These are phyloP conservation scores for Holotrichia oblita DNA, from an alignment of 1,140 invertebrate species.

Conservation along the genomic window DNA sequence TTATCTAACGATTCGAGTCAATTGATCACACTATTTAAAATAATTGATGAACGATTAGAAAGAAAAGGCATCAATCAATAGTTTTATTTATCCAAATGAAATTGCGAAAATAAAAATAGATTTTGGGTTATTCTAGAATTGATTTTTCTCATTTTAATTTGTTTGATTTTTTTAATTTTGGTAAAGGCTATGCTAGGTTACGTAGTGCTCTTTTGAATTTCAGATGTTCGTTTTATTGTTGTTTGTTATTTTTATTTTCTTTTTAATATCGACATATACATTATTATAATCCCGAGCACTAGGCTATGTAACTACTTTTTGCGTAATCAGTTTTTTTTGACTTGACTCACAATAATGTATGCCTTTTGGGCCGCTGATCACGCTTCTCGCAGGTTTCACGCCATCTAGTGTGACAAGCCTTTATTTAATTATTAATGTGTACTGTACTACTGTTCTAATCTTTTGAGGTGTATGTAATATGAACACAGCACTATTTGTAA, in stretches of 20 bases:
- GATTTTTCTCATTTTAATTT: constrained; percentile 16
- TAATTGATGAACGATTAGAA: not conserved
- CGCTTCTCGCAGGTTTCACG: constrained; percentile 59
- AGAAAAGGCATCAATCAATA: constrained; percentile 10
- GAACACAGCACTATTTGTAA: constrained; percentile 77
- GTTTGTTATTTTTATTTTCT: not conserved
- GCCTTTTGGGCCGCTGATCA: constrained; percentile 61
- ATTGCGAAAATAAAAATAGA: not conserved
- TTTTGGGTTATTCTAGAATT: constrained; percentile 29
- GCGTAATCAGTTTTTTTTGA: constrained; percentile 58
- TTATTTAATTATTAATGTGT: constrained; percentile 65
- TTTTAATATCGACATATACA: constrained; percentile 20
- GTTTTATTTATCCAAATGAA: not conserved
- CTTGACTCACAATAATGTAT: constrained; percentile 60
- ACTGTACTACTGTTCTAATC: constrained; percentile 67
- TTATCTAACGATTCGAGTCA: constrained; percentile 30
- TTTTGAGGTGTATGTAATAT: constrained; percentile 60
- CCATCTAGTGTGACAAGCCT: constrained; percentile 54
- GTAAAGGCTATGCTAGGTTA: constrained; percentile 40
- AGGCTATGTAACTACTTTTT: constrained; percentile 43
- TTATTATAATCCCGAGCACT: constrained; percentile 2
- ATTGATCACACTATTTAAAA: constrained; percentile 23
- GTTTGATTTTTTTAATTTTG: constrained; percentile 31
- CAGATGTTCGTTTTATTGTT: not conserved
- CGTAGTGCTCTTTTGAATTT: constrained; percentile 37